Percentiles rank a stretch among this genome's conserved stretches.
phyloP scores from a whole-genome alignment of 1,140 invertebrate species.

The Pogonomyrmex californicus region DNA sequence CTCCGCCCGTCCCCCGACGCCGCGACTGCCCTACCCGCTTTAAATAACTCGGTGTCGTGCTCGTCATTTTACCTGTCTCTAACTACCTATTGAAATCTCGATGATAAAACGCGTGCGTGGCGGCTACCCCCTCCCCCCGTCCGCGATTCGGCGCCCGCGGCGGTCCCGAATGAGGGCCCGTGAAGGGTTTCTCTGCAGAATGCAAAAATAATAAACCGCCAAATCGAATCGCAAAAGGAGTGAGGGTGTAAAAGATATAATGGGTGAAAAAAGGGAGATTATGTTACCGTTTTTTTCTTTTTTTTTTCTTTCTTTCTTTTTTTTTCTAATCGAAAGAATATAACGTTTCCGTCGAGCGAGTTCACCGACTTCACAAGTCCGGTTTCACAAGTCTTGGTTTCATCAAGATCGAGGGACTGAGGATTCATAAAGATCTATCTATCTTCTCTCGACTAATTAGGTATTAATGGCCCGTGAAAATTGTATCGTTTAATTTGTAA shows the following conservation, averaged over 20 bases:
- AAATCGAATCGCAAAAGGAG: constrained; percentile 13
- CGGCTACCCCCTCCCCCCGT: neutral
- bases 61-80: constrained; percentile 63
- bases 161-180: neutral
- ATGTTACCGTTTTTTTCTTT: neutral
- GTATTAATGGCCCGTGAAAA: constrained; percentile 1
- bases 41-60: constrained; percentile 58
- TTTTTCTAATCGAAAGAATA: neutral
- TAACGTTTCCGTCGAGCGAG: neutral
- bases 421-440: neutral
- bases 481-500: neutral
- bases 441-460: neutral
- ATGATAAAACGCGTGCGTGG: constrained; percentile 42
- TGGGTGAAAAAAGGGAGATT: neutral
- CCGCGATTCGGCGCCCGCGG: constrained; percentile 13
- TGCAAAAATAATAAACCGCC: constrained; percentile 25
- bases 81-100: constrained; percentile 66
- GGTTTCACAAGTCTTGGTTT: neutral
- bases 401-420: neutral
- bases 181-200: constrained; percentile 12
- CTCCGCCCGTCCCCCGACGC: neutral
- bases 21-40: constrained; percentile 29
- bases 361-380: neutral
- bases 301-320: too few relatives aligned
- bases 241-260: neutral